Evolutionary conservation across 2,113 vertebrate species (phyloP), one percentile per base, ranked within the genome.

Genomic region (Tenebrosternarchus preto): DNA sequence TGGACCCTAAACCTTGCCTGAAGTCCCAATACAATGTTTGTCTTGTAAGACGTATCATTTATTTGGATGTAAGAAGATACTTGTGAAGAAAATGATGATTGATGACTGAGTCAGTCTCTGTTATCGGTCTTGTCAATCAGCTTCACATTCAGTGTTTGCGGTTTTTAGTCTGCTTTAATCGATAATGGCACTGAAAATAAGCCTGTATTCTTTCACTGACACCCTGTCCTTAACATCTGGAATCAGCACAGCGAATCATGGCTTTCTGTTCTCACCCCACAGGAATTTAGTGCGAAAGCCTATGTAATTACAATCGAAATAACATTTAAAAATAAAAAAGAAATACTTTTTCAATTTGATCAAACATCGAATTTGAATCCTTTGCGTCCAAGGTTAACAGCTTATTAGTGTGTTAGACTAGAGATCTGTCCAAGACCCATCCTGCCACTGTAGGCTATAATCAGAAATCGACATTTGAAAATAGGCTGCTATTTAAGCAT

Each of bases 81-180:
- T 53, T 31, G 55, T 39, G 64, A 68, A 53, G 76, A 73, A 75
- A 74, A 84, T 81, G 71, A 70, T 84, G 83, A 84, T 81, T 84
- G 83, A 84, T 84, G 80, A 84, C 80, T 84, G 55, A 29, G 82
- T 84, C 80, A 76, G 36, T 39, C 73, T 82, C 33, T 74, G 76
- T 84, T 82, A 84, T 31, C 33, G 61, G 77, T 22, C 20, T 76
- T 78, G 83, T 82, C 83, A 84, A 70, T 84, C 83, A 78, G 55
- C 67, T 43, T 64, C 64, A 82, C 64, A 78, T 22, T 63, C 33
- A 73, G 66, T 77, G 63, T 77, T 81, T 77, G 69, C 64, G 61
- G 31, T 79, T 71, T 81, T 75, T 57, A 20, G 66, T 79, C 83
- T 71, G 20, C 29, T 46, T 64, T 75, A 84, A 81, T 84, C 73